Base-by-base conservation (phyloP, 2,113 vertebrate genomes). In the Burhinus oedicnemus region DNA sequence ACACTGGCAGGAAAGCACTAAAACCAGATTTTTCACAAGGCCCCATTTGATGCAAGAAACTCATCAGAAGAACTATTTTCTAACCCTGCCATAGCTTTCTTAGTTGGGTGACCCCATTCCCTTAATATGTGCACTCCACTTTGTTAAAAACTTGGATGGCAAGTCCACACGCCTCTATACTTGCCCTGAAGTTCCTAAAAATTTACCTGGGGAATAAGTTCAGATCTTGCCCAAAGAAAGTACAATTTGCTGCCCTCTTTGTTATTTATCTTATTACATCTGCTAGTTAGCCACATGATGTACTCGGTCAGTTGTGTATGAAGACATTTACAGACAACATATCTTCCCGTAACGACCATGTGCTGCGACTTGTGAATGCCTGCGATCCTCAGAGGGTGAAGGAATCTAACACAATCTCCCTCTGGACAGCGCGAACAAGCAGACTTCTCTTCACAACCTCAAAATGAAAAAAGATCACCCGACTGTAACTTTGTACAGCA, bases 281-380 rank as follows among this genome's bases (percentile, higher is more conserved):
- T 36, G 6, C 26, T 26, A 71, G 40, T 62, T 8, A 69, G 25
- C 8, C 25, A 32, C 1, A 8, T 2, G 11, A 79, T 9, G 4
- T 17, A 49, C 21, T 3, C 1, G 0, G 23, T 23, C 81, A 19
- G 44, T 25, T 51, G 91, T 8, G 49, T 12, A 5, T 2, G n/a
- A 61, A 52, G 55, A 45, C n/a, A 34, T 83, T 74, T 69, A 80
- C 77, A 85, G 78, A 14, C 21, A 32, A 80, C 66, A 0, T 66
- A 79, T 85, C 84, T 62, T 70, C 87, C 89, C 29, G 0, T 17
- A 92, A 74, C 0, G 12, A 93, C 52, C 82, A 15, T 3, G 66
- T 49, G 82, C 88, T 47, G 68, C 91, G 92, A 52, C n/a, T 70
- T 91, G 38, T n/a, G 85, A 83, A 77, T 83, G 62, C 82, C 89